phyloP scores from a whole-genome alignment of 2,797 vertebrate genomes.

The Trachurus trachurus region DNA sequence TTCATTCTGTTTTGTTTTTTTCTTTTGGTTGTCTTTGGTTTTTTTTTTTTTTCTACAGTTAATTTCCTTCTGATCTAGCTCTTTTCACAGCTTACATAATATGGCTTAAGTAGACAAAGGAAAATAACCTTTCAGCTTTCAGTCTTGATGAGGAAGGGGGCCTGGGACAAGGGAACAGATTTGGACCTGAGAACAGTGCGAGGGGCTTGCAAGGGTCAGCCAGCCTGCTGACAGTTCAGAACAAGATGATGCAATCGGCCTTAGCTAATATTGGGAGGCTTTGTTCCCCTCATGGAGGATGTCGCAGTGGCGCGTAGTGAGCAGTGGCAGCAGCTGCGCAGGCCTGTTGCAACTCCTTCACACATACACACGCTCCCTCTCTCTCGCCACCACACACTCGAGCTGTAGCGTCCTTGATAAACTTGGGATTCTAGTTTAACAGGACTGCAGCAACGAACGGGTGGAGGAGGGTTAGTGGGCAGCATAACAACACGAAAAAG shows the following conservation, averaged over 20 bases:
- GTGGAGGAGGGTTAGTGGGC: constrained; percentile 45
- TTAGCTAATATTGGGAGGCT: constrained; percentile 52
- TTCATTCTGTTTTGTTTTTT: constrained; percentile 88
- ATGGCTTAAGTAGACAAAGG: constrained; percentile 39
- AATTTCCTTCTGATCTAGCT: constrained; percentile 97
- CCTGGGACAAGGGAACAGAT: constrained; percentile 36
- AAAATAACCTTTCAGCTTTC: constrained; percentile 39
- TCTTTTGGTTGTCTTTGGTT: constrained; percentile 86
- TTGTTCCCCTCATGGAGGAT: constrained; percentile 51
- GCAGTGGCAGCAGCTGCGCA: constrained; percentile 57
- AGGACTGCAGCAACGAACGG: constrained; percentile 58
- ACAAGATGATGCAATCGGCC: constrained; percentile 52
- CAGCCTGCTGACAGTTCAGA: constrained; percentile 35
- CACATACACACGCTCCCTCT: constrained; percentile 6
- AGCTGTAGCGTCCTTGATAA: constrained; percentile 70
- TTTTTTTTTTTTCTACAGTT: constrained; percentile 91
- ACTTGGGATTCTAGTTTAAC: constrained; percentile 69
- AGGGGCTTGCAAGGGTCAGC: constrained; percentile 51
- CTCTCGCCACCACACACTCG: constrained; percentile 27
- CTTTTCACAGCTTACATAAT: constrained; percentile 98
- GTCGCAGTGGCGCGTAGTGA: constrained; percentile 57
- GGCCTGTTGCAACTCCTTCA: constrained; percentile 49
- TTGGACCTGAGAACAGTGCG: constrained; percentile 45
- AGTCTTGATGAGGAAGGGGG: constrained; percentile 44
- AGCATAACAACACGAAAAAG: constrained; percentile 22